These are phyloP conservation scores for Zaprionus ornatus DNA, from an alignment of 1,140 invertebrate species.

Conservation along the genomic window DNA sequence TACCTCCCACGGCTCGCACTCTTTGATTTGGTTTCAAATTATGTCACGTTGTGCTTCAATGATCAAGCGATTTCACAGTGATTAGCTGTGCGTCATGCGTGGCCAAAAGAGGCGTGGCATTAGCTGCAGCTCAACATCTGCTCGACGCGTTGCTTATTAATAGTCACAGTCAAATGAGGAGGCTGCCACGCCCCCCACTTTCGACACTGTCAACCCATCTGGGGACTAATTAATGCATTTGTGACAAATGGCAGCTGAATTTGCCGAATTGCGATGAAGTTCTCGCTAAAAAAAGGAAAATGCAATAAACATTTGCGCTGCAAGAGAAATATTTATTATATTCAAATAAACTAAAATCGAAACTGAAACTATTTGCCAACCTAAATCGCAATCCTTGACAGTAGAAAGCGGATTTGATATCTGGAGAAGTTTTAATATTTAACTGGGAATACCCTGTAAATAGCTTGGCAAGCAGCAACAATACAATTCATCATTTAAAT, in stretches of 20 bases:
- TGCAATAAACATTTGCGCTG: not conserved
- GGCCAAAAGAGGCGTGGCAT: constrained; percentile 49
- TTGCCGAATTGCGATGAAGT: not conserved
- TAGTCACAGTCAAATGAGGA: constrained; percentile 15
- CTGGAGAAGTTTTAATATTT: not conserved
- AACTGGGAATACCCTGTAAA: not conserved
- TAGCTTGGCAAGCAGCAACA: too few relatives aligned
- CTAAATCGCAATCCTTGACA: not conserved
- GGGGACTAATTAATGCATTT: constrained; percentile 40
- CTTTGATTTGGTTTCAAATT: constrained; percentile 43
- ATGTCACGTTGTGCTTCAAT: constrained; percentile 76
- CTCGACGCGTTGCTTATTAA: constrained; percentile 44
- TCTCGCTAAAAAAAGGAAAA: not conserved
- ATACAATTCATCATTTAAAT: too few relatives aligned
- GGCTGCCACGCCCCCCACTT: not conserved
- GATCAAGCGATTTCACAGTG: constrained; percentile 74
- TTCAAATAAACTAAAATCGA: not conserved
- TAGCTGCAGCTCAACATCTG: constrained; percentile 36
- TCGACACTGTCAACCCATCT: not conserved
- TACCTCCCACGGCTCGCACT: not conserved
- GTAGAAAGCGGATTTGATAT: not conserved
- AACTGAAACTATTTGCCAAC: not conserved
- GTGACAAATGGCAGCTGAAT: constrained; percentile 17
- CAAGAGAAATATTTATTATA: not conserved
- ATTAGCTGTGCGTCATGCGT: constrained; percentile 76